Base-by-base conservation (phyloP, 2,113 vertebrate genomes). In the Rhinoptilus africanus region DNA sequence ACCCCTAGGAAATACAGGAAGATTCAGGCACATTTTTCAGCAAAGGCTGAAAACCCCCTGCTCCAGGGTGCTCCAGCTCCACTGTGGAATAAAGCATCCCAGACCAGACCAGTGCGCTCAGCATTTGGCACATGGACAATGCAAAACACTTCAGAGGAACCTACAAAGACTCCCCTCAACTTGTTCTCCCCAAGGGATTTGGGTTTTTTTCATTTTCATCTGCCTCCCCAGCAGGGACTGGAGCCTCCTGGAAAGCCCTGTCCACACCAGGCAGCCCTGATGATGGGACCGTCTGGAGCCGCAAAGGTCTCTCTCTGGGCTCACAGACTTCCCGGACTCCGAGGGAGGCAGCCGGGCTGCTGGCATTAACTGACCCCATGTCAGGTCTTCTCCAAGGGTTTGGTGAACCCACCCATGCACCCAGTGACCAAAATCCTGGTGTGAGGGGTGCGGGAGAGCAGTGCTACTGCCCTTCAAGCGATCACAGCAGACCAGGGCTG, bases 261-360 rank as follows among this genome's bases (percentile, higher is more conserved):
- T 34, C 63, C 39, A 26, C 13, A 41, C 59, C 0, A 0, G 43
- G 26, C 54, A 74, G 64, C n/a, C 30, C 41, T 12, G 0, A 0
- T 4, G 12, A 8, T 17, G 59, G 27, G 45, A 28, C 12, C 4
- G 0, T 8, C 5, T n/a, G 48, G 22, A 60, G 72, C 2, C 83
- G 79, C 66, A 23, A 3, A 43, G 6, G 15, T 68, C 12, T 37
- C 66, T 11, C 8, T 28, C 23, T 4, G 47, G 37, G 17, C 26
- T 83, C 26, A 4, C 72, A 83, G 45, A 50, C 8, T 16, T 35
- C 39, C 50, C 2, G 0, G 14, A 11, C 62, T 83, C 76, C 17
- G 30, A 7, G 8, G 14, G 54, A 69, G 41, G 7, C 53, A 80
- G 37, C 9, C 3, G 4, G 35, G 88, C 41, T 76, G 37, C 12